phyloP scores from a whole-genome alignment of 2,797 vertebrate species.

The Monodelphis domestica region DNA sequence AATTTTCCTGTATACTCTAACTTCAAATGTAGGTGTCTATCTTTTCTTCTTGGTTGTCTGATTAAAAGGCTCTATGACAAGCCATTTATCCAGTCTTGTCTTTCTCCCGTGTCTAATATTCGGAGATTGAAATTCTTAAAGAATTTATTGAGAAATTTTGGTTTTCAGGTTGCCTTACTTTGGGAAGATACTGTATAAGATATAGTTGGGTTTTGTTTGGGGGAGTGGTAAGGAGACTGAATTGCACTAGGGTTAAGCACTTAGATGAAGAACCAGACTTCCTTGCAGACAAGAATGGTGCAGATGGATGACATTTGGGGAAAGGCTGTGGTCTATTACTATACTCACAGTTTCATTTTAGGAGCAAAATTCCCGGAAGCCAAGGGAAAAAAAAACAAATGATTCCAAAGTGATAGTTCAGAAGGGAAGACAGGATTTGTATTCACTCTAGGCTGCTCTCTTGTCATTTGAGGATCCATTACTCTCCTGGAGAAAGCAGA shows the following conservation, averaged over 20 bases:
- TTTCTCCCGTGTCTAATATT: neutral
- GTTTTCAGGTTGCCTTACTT: neutral
- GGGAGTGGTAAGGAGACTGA: neutral
- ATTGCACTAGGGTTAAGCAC: neutral
- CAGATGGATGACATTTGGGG: neutral
- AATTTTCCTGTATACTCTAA: constrained; percentile 17
- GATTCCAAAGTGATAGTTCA: constrained; percentile 49
- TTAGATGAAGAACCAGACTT: neutral
- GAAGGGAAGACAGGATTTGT: constrained; percentile 49
- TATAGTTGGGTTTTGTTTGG: neutral
- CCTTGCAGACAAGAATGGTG: neutral
- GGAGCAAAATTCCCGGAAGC: constrained; percentile 45
- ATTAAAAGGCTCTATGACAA: neutral
- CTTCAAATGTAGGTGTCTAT: neutral
- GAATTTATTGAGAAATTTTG: neutral
- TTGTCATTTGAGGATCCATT: constrained; percentile 76
- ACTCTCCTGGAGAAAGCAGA: constrained; percentile 79
- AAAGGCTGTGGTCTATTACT: neutral
- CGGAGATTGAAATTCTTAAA: neutral
- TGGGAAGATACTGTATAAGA: neutral
- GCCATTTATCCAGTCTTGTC: neutral
- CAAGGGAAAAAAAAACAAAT: constrained; percentile 59
- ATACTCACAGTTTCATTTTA: neutral
- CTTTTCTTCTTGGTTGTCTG: neutral
- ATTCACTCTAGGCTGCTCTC: constrained; percentile 64